Conservation (phyloP, 2,797 vertebrate genomes). For the Scyliorhinus canicula region DNA sequence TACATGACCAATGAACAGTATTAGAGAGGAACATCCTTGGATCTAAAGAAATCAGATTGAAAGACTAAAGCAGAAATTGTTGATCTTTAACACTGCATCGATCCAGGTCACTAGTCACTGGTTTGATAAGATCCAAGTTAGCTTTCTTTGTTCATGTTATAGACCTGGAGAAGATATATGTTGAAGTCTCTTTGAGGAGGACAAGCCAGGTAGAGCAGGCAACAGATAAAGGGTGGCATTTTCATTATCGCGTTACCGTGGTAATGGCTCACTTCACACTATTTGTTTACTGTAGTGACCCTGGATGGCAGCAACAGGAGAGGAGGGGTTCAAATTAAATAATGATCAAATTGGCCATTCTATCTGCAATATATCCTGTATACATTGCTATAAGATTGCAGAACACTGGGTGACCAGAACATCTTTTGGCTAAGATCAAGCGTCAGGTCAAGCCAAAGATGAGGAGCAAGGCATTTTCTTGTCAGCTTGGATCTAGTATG, state of each 20-base stretch:
- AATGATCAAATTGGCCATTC: background rate
- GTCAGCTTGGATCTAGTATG: too few relatives aligned
- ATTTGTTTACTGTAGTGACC: background rate
- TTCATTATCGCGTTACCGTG: background rate
- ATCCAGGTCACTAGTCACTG: background rate
- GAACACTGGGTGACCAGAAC: background rate
- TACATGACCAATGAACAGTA: too few relatives aligned
- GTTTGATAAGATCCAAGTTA: background rate
- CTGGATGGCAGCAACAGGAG: background rate
- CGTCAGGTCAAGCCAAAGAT: too few relatives aligned
- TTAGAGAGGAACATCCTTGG: background rate
- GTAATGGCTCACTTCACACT: background rate
- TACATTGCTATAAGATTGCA: background rate
- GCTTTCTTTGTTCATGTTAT: background rate
- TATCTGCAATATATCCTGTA: background rate
- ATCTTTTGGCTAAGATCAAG: too few relatives aligned
- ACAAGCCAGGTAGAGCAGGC: background rate
- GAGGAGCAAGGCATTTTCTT: too few relatives aligned
- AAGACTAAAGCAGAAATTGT: background rate
- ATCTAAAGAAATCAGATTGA: background rate
- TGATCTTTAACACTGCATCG: background rate
- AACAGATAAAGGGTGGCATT: background rate
- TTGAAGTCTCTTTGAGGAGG: background rate
- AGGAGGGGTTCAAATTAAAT: background rate
- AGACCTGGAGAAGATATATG: background rate